Conservation (phyloP, 2,113 vertebrate genomes). For the Probosciger aterrimus region DNA sequence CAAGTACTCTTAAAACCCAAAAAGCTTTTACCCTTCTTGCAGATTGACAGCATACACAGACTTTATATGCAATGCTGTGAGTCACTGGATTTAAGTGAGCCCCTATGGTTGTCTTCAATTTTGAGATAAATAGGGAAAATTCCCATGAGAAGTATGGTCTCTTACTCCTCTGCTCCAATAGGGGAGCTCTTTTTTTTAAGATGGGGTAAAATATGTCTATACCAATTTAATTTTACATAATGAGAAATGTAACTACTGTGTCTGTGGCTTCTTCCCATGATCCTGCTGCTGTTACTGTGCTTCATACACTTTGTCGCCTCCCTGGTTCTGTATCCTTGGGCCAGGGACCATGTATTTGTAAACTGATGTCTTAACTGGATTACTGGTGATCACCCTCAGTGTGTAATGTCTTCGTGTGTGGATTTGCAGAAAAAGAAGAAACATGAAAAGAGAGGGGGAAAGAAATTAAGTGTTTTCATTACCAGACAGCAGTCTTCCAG, state of each 20-base stretch:
- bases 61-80: neutral
- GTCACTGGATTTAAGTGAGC: neutral
- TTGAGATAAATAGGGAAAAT: neutral
- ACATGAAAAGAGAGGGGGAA: constrained; percentile 50
- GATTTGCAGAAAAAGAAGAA: neutral
- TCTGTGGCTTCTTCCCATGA: neutral
- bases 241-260: neutral
- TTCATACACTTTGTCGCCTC: neutral
- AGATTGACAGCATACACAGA: neutral
- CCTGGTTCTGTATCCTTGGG: neutral
- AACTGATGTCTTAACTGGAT: neutral
- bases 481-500: neutral
- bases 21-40: neutral
- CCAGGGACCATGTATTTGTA: neutral
- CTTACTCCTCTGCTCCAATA: neutral
- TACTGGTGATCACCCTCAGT: neutral
- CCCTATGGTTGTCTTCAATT: neutral
- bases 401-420: neutral
- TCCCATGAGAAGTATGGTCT: neutral
- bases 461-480: neutral
- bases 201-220: neutral
- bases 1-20: neutral
- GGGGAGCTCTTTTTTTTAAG: neutral
- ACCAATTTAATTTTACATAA: neutral
- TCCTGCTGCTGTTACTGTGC: neutral